These are phyloP conservation scores for Verasper variegatus DNA, from an alignment of 2,113 vertebrate genomes.

Conservation along the genomic window DNA sequence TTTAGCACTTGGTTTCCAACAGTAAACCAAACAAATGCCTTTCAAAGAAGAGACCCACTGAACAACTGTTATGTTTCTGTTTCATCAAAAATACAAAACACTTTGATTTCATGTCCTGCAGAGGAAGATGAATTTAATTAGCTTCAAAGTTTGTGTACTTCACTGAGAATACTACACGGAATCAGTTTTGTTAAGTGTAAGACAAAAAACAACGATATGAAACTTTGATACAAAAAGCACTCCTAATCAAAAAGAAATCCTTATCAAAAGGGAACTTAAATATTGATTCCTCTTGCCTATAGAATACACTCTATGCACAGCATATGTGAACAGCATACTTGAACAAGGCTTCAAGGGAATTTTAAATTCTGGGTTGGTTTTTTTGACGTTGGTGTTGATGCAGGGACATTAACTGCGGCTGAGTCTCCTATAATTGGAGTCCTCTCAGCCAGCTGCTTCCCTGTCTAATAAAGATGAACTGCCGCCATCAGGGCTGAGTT, in stretches of 20 bases:
- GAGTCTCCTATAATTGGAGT: slow-evolving; percentile 18
- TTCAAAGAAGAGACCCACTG: background rate
- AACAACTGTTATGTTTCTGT: slow-evolving; percentile 19
- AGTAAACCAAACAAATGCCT: slow-evolving; percentile 22
- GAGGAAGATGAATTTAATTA: slow-evolving; percentile 13
- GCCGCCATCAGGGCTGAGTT: background rate
- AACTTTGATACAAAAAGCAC: slow-evolving; percentile 56
- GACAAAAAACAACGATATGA: slow-evolving; percentile 6
- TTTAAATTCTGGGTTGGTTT: background rate
- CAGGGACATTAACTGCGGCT: slow-evolving; percentile 14
- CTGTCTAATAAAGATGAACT: slow-evolving; percentile 31
- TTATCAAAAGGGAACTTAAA: slow-evolving; percentile 59
- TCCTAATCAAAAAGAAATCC: slow-evolving; percentile 53
- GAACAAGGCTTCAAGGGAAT: slow-evolving; percentile 15
- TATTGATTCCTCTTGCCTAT: slow-evolving; percentile 46
- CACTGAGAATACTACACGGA: background rate
- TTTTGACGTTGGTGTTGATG: slow-evolving; percentile 11
- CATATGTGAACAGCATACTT: slow-evolving; percentile 2
- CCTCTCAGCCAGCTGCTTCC: slow-evolving; percentile 30
- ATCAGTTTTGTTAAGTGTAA: slow-evolving; percentile 10
- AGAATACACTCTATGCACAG: slow-evolving; percentile 2
- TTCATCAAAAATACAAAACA: background rate
- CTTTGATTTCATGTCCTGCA: background rate
- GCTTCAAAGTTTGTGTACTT: slow-evolving; percentile 18
- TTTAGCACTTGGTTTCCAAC: slow-evolving; percentile 34